phyloP scores from a whole-genome alignment of 2,113 vertebrate species.

The Rhinolophus ferrumequinum region DNA sequence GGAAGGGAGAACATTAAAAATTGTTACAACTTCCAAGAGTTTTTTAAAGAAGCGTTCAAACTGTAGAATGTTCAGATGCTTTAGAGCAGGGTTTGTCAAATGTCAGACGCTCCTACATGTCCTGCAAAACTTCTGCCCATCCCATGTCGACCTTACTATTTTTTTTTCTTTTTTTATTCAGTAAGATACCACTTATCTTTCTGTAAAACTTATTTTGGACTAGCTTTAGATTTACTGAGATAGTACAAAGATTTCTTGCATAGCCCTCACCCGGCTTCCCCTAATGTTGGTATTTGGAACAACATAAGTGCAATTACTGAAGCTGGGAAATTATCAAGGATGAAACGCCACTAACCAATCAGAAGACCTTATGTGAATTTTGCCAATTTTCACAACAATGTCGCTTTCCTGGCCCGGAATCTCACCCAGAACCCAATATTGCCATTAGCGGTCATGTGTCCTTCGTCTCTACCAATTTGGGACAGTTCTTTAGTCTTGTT shows the following conservation, averaged over 20 bases:
- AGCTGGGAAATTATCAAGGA: neutral
- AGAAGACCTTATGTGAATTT: neutral
- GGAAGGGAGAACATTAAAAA: neutral
- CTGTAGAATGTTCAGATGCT: neutral
- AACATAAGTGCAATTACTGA: neutral
- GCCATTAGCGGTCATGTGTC: neutral
- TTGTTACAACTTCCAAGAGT: neutral
- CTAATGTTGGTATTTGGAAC: neutral
- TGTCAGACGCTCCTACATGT: neutral
- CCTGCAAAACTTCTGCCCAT: neutral
- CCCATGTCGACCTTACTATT: neutral
- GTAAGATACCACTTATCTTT: neutral
- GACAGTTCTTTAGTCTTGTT: neutral
- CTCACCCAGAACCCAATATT: neutral
- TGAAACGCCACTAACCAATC: neutral
- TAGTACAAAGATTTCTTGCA: neutral
- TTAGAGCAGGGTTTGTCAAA: neutral
- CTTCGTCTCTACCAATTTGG: neutral
- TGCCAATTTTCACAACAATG: neutral
- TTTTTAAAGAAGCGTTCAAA: neutral
- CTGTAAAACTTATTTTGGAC: neutral
- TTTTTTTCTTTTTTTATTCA: neutral
- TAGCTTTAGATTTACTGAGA: neutral
- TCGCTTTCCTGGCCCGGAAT: neutral
- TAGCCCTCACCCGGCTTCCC: neutral